Conservation (phyloP, 2,113 vertebrate species). For the Proterorhinus semilunaris region DNA sequence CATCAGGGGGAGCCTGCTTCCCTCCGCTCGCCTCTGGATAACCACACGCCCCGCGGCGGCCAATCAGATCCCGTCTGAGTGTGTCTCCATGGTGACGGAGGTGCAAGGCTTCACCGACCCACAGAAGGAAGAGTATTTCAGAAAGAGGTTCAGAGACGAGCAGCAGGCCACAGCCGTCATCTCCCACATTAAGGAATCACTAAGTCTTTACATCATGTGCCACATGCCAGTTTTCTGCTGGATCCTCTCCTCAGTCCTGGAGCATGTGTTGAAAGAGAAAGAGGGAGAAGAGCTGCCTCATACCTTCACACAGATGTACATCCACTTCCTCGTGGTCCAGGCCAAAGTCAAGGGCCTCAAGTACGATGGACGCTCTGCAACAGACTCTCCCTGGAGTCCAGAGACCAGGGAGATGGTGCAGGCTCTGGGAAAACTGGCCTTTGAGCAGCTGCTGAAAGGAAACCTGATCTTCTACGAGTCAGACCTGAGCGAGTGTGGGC, state of each 20-base stretch:
- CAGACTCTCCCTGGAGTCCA: constrained; percentile 24
- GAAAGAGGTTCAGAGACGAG: constrained; percentile 7
- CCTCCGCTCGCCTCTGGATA: constrained; percentile 14
- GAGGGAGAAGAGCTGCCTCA: constrained; percentile 20
- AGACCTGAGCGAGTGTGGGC: constrained; percentile 5
- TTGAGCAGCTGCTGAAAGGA: constrained; percentile 31
- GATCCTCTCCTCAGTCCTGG: constrained; percentile 26
- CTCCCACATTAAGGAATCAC: constrained; percentile 21
- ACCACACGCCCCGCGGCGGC: constrained; percentile 28
- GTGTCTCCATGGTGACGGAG: constrained; percentile 29
- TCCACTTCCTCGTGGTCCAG: constrained; percentile 12
- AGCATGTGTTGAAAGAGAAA: background rate
- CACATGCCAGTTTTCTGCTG: constrained; percentile 39
- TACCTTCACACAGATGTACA: constrained; percentile 30
- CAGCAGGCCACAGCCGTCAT: constrained; percentile 2
- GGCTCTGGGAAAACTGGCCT: too few species aligned
- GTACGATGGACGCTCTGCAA: background rate
- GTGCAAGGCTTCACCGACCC: constrained; percentile 20
- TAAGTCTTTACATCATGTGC: constrained; percentile 36
- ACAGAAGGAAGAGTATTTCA: constrained; percentile 22
- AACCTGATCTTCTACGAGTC: constrained; percentile 30
- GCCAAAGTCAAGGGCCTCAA: constrained; percentile 17
- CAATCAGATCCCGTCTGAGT: constrained; percentile 23
- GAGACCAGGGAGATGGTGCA: background rate
- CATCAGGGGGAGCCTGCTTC: constrained; percentile 19